Evolutionary conservation across 2,888 invertebrate genomes (phyloP), one percentile per base, ranked within the genome.

Genomic region (Drosophila stalkeri): DNA sequence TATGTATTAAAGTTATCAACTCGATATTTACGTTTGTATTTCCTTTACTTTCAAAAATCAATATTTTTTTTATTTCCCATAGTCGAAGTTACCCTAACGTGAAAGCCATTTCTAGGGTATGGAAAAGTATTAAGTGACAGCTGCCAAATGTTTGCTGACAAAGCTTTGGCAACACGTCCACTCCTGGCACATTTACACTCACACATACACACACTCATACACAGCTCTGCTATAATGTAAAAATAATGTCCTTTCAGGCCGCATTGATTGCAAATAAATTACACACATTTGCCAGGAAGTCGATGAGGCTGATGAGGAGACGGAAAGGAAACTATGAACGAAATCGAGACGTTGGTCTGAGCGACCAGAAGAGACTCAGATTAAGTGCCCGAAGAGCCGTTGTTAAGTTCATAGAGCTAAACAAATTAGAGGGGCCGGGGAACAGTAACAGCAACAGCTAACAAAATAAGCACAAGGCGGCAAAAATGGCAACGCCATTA

Each of bases 181-280:
- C 49, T 63, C 49, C 51, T 64, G 64, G 44, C 77, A 61, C 20
- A 31, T 37, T 63, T 55, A 44, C 57, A 56, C 64, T 44, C 57
- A 44, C 57, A 49, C 64, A 55, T 27, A 39, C 9, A 27, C 23
- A 16, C 51, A 35, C 18, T 14, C 14, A 12, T 7, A 14, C 37
- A 37, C 37, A 12, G 63, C 33, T 31, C 47, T 39, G 51, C 71
- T 72, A 82, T 89, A 86, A 86, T 89, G 89, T 81, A 75, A 84
- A 86, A 86, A 86, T 89, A 86, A 86, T 89, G 89, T 84, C 87
- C 79, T 82, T 75, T 77, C 62, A 63, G 89, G 86, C 87, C 81
- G 82, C 86, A 86, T 86, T 90, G 85, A 86, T 86, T 90, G 90
- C 85, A 90, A 86, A 86, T 86, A 86, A 90, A 86, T 86, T 85